These are phyloP conservation scores for Sicus ferrugineus DNA, from an alignment of 2,888 invertebrate species.

Conservation along the genomic window DNA sequence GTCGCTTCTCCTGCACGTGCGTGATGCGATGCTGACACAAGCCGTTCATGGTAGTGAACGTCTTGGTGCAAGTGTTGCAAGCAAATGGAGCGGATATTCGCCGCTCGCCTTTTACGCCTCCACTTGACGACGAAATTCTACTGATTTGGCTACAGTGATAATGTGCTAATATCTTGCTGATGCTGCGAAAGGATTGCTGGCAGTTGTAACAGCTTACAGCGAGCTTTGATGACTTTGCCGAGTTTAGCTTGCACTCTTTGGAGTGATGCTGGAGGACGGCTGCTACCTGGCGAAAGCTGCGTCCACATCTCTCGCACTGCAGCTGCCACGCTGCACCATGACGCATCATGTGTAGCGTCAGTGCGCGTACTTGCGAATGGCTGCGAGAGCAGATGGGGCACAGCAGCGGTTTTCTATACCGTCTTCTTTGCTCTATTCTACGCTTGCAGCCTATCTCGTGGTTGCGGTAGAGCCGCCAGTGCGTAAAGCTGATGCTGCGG, in stretches of 20 bases:
- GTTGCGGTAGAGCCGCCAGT: constrained; percentile 56
- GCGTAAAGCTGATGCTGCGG: constrained; percentile 51
- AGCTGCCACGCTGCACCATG: constrained; percentile 13
- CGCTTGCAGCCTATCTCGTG: constrained; percentile 53
- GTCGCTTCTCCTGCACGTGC: constrained; percentile 56
- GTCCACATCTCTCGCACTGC: constrained; percentile 1
- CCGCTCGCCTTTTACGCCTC: not conserved
- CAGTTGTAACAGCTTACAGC: constrained; percentile 14
- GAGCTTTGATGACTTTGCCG: not conserved
- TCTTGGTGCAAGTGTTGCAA: constrained; percentile 43
- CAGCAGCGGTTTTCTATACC: not conserved
- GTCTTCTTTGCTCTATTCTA: not conserved
- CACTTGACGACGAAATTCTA: not conserved
- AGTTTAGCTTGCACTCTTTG: not conserved
- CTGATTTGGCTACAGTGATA: not conserved
- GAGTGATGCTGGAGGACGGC: constrained; percentile 7
- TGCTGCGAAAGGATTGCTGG: constrained; percentile 15
- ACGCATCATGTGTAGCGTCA: not conserved
- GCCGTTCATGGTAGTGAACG: constrained; percentile 43
- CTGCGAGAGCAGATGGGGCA: not conserved
- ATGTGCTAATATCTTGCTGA: constrained; percentile 6
- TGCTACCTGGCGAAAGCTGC: not conserved
- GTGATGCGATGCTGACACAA: constrained; percentile 62
- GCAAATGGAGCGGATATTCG: constrained; percentile 29
- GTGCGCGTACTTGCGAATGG: not conserved